Percentiles rank a stretch among this genome's conserved stretches.
phyloP scores from a whole-genome alignment of 2,113 vertebrate genomes.

The Micronisus gabar region DNA sequence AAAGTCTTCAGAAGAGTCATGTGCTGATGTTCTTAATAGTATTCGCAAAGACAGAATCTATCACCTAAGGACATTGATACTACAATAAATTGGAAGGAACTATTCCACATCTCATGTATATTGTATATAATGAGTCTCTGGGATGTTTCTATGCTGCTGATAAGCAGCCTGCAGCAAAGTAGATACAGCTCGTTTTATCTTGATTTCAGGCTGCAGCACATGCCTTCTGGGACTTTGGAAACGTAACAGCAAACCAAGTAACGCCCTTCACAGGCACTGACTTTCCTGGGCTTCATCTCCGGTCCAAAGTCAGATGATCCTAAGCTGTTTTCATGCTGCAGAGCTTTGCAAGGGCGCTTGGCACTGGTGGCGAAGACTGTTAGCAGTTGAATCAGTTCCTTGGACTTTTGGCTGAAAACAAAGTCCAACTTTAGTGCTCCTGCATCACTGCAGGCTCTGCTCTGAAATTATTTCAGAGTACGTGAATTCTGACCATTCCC shows the following conservation, averaged over 20 bases:
- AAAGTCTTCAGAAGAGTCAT: neutral
- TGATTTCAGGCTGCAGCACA: neutral
- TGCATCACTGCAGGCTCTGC: neutral
- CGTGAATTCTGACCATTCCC: neutral
- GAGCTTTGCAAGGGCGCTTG: neutral
- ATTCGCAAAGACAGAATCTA: neutral
- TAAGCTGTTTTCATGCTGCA: rapidly evolving
- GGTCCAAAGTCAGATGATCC: neutral
- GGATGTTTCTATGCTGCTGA: conserved; percentile 27
- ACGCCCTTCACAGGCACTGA: neutral
- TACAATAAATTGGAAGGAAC: conserved; percentile 13
- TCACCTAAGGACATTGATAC: conserved; percentile 27
- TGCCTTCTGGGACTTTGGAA: neutral
- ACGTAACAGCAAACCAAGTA: neutral
- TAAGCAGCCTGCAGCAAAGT: conserved; percentile 59
- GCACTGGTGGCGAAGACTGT: too few species aligned
- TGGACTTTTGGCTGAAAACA: neutral
- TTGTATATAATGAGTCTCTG: conserved; percentile 42
- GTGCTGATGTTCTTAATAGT: neutral
- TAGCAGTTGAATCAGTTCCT: neutral
- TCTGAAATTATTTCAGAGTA: neutral
- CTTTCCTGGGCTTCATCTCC: neutral
- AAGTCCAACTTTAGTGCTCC: neutral
- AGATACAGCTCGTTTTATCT: conserved; percentile 28
- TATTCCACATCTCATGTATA: conserved; percentile 34